phyloP scores from a whole-genome alignment of 2,888 invertebrate genomes.

The Tryphoninae sp. region DNA sequence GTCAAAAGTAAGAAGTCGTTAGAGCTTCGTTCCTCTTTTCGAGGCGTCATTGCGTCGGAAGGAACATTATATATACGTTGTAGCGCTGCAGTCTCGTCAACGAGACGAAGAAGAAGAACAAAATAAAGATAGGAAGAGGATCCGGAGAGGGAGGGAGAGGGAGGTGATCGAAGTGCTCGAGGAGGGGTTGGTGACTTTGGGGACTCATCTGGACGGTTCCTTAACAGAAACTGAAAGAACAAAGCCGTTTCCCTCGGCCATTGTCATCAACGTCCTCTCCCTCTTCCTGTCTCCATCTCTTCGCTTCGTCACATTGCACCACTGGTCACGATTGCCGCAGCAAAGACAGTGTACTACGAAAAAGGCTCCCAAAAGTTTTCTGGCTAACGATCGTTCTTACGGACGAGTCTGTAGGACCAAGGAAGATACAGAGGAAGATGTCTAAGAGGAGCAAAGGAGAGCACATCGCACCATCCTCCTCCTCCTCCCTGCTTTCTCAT shows the following conservation, averaged over 20 bases:
- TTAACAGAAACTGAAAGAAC: conserved; percentile 46
- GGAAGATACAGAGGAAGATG: neutral
- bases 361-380: conserved; percentile 67
- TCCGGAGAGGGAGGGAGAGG: neutral
- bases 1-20: conserved; percentile 37
- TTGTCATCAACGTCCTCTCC: conserved; percentile 61
- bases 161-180: conserved; percentile 18
- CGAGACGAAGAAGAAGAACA: neutral
- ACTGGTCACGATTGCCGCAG: conserved; percentile 37
- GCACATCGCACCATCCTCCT: conserved; percentile 34
- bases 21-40: conserved; percentile 9
- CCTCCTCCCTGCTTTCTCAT: conserved; percentile 19
- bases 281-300: neutral
- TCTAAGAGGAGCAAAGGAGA: neutral
- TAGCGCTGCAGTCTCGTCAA: neutral
- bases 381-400: conserved; percentile 71
- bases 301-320: conserved; percentile 25
- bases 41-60: conserved; percentile 4
- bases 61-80: conserved; percentile 8
- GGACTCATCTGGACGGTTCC: conserved; percentile 7
- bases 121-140: neutral
- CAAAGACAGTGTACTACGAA: conserved; percentile 19
- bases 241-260: conserved; percentile 57
- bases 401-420: conserved; percentile 52
- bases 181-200: conserved; percentile 11